phyloP scores from a whole-genome alignment of 2,888 invertebrate species.

The Tetragnatha montana region DNA sequence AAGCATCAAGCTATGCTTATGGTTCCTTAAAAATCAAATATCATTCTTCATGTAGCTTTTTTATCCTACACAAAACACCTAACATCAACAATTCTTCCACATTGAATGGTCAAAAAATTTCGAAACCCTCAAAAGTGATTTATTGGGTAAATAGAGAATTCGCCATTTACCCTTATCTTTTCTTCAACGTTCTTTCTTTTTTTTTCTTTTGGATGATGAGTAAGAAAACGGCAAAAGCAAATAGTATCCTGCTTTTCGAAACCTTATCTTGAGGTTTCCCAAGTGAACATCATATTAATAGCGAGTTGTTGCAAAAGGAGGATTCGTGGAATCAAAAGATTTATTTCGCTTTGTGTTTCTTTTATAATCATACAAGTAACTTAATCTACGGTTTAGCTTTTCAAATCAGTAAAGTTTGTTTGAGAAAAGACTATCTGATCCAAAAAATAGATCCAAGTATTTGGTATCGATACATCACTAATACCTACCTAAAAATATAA shows the following conservation, averaged over 20 bases:
- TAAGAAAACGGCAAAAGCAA: neutral
- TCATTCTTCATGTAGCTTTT: neutral
- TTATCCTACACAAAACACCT: neutral
- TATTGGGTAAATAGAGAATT: neutral
- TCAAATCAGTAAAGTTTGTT: neutral
- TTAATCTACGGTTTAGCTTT: neutral
- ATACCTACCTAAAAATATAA: neutral
- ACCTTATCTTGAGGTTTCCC: neutral
- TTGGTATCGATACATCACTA: neutral
- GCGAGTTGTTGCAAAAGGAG: neutral
- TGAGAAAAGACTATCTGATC: neutral
- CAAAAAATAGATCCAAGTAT: neutral
- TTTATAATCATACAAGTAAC: neutral
- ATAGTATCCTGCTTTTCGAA: neutral
- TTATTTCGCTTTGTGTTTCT: neutral
- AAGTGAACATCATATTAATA: constrained; percentile 1
- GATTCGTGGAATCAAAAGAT: neutral
- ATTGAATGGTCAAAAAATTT: neutral
- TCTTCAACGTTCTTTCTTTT: neutral
- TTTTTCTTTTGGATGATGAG: neutral
- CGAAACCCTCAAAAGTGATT: neutral
- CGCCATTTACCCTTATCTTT: neutral
- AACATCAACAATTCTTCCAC: neutral
- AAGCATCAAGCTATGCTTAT: neutral
- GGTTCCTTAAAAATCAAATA: neutral